Evolutionary conservation across 2,113 vertebrate species (phyloP).

Genomic region (Salvelinus namaycush): DNA sequence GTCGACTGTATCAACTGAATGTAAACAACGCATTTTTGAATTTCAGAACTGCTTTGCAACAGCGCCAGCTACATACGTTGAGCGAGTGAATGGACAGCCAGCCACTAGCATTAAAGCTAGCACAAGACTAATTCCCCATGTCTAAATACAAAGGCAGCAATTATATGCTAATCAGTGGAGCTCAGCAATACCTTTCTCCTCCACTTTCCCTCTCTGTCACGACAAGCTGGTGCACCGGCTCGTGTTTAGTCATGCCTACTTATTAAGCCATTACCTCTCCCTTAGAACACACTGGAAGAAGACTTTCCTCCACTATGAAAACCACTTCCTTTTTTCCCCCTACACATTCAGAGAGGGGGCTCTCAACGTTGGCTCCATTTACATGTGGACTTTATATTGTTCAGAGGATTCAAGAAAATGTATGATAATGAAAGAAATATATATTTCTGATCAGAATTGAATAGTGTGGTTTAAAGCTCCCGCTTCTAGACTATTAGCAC

Average conservation of each 20-base stretch:
- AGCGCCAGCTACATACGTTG: not conserved
- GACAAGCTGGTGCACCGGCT: constrained; percentile 41
- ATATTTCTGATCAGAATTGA: no score
- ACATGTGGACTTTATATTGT: no score
- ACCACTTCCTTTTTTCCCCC: no score
- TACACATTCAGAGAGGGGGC: no score
- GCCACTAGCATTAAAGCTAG: constrained; percentile 31
- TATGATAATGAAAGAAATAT: no score
- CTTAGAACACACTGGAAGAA: not conserved
- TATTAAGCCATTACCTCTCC: constrained; percentile 27
- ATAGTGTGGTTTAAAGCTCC: no score
- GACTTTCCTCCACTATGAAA: not conserved
- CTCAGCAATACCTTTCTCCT: constrained; percentile 54
- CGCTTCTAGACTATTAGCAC: no score
- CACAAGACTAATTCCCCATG: constrained; percentile 62
- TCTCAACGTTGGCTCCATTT: no score
- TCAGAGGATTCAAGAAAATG: no score
- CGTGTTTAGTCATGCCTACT: constrained; percentile 45
- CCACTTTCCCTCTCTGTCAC: constrained; percentile 63
- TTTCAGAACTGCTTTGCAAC: not conserved
- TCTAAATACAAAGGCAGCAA: constrained; percentile 79
- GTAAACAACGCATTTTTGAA: no score
- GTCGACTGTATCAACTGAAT: no score
- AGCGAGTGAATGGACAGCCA: not conserved
- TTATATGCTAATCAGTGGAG: constrained; percentile 83